A percentile compares a stretch with the other conserved stretches of the same genome.
Evolutionary conservation across 2,797 vertebrate species (phyloP).

Genomic region (Chrysocyon brachyurus): DNA sequence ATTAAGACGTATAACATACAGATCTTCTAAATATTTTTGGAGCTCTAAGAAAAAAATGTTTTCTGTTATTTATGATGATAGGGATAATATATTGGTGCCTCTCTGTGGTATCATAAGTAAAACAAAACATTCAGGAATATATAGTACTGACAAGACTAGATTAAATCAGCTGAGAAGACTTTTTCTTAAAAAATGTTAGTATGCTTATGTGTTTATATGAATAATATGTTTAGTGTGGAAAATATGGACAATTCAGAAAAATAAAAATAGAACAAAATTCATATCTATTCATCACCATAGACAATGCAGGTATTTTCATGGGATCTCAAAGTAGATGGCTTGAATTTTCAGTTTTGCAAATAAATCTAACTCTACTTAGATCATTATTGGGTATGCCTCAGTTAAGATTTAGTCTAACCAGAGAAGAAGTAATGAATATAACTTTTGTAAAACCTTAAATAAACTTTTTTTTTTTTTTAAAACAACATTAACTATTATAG

Average conservation of each 20-base stretch:
- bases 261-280: neutral
- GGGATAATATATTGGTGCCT: neutral
- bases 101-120: neutral
- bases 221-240: neutral
- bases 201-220: neutral
- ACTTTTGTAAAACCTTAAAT: slow-evolving; percentile 27
- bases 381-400: neutral
- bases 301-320: neutral
- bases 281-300: neutral
- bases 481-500: neutral
- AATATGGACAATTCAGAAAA: neutral
- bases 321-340: neutral
- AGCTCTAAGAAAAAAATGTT: neutral
- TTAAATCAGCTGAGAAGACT: neutral
- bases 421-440: neutral
- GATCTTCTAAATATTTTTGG: neutral
- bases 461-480: neutral
- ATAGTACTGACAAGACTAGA: neutral
- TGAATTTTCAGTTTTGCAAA: slow-evolving; percentile 53
- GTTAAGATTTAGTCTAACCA: neutral
- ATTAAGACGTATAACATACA: neutral
- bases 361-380: neutral
- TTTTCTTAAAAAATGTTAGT: neutral
- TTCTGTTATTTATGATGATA: neutral
- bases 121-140: neutral